Conservation (phyloP, 2,113 vertebrate species). For the Hemichromis elongatus region DNA sequence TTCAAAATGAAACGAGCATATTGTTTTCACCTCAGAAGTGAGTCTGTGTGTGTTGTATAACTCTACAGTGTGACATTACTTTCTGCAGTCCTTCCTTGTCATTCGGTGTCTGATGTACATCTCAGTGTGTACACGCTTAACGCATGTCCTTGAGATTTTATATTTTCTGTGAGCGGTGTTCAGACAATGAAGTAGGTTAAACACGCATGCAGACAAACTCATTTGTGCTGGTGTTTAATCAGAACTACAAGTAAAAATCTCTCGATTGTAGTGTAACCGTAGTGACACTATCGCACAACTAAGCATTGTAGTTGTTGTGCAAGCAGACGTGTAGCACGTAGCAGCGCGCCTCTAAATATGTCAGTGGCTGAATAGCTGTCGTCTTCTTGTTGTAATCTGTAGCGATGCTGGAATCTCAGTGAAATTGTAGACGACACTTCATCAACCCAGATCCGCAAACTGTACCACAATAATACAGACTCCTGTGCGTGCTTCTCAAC, state of each 20-base stretch:
- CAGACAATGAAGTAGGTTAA: neutral
- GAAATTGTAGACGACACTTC: neutral
- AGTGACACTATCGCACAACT: neutral
- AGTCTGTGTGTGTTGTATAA: neutral
- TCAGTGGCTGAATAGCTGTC: neutral
- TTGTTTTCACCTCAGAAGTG: neutral
- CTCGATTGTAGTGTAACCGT: neutral
- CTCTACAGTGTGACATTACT: neutral
- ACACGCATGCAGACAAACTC: neutral
- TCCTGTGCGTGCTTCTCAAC: neutral
- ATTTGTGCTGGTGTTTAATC: neutral
- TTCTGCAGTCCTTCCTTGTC: neutral
- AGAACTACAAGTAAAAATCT: neutral
- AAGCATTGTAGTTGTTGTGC: neutral
- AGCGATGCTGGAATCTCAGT: neutral
- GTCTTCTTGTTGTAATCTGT: neutral
- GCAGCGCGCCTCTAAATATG: neutral
- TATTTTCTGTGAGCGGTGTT: neutral
- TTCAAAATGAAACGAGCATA: neutral
- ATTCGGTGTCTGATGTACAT: neutral
- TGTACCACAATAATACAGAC: neutral
- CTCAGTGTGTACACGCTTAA: neutral
- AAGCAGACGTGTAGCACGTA: neutral
- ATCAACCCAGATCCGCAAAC: neutral
- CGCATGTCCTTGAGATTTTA: neutral